A percentile compares a stretch with the other conserved stretches of the same genome.
Conservation (phyloP, 2,113 vertebrate genomes). For the Stomatorhinus ivindoensis region DNA sequence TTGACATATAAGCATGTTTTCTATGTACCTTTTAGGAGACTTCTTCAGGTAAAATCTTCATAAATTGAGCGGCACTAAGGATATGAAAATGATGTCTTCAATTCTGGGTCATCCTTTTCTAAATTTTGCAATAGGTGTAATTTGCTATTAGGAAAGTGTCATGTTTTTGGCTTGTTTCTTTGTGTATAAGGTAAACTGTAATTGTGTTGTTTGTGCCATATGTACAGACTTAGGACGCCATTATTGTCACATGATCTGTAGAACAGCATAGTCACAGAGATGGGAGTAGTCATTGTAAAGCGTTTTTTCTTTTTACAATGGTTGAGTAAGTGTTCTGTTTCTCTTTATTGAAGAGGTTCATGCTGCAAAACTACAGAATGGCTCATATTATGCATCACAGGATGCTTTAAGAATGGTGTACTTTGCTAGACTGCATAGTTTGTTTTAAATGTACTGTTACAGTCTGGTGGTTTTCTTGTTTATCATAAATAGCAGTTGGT, state of each 20-base stretch:
- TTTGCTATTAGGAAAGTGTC: neutral
- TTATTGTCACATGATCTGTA: slow-evolving; percentile 54
- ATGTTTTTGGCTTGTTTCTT: neutral
- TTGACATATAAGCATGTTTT: neutral
- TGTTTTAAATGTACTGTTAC: neutral
- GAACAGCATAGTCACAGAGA: slow-evolving; percentile 54
- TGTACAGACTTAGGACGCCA: slow-evolving; percentile 38
- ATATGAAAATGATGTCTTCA: slow-evolving; percentile 24
- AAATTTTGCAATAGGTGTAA: neutral
- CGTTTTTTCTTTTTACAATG: slow-evolving; percentile 54
- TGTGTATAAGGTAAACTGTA: neutral
- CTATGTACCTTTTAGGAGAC: neutral
- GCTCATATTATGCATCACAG: neutral
- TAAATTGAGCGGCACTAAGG: neutral
- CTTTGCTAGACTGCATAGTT: neutral
- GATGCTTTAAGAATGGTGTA: neutral
- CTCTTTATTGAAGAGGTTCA: slow-evolving; percentile 28
- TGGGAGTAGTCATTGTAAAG: slow-evolving; percentile 28
- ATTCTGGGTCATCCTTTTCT: neutral
- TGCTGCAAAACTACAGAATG: slow-evolving; percentile 9
- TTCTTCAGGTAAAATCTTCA: neutral
- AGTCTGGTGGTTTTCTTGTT: neutral
- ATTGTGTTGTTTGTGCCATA: slow-evolving; percentile 26
- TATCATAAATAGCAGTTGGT: neutral
- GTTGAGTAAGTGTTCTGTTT: slow-evolving; percentile 44